These are phyloP conservation scores for Mastacembelus armatus DNA, from an alignment of 2,797 vertebrate genomes.

Conservation along the genomic window DNA sequence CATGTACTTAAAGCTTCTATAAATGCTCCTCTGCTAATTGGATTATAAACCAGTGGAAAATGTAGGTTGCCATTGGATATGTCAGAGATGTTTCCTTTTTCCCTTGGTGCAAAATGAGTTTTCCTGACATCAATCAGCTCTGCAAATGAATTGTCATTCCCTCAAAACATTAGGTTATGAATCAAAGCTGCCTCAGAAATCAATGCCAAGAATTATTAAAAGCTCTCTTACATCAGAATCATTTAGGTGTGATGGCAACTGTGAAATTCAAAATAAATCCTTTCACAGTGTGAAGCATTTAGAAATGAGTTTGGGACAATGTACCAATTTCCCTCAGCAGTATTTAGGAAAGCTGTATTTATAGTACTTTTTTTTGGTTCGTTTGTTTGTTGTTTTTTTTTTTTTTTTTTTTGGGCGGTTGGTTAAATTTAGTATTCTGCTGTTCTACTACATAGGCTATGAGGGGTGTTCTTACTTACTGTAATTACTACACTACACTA, in stretches of 20 bases:
- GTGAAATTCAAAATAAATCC: slow-evolving; percentile 71
- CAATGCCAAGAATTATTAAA: slow-evolving; percentile 78
- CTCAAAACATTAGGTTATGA: slow-evolving; percentile 73
- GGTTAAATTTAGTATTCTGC: too few relatives aligned
- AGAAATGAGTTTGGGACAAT: slow-evolving; percentile 54
- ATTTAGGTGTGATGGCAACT: slow-evolving; percentile 72
- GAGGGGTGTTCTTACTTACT: too few relatives aligned
- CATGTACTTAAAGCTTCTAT: slow-evolving; percentile 49
- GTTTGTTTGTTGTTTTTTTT: too few relatives aligned
- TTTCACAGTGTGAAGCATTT: slow-evolving; percentile 32
- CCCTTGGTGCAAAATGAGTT: slow-evolving; percentile 67
- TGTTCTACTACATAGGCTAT: too few relatives aligned
- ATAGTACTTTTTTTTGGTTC: slow-evolving; percentile 8
- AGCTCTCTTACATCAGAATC: slow-evolving; percentile 60
- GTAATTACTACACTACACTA: too few relatives aligned
- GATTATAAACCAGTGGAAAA: slow-evolving; percentile 77
- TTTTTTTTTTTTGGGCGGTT: too few relatives aligned
- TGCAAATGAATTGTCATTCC: slow-evolving; percentile 79
- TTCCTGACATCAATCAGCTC: slow-evolving; percentile 76
- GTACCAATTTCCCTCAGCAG: slow-evolving; percentile 33
- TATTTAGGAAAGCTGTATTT: slow-evolving; percentile 40
- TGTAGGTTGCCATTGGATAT: slow-evolving; percentile 72
- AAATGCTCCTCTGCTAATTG: slow-evolving; percentile 71
- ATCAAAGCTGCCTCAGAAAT: slow-evolving; percentile 75
- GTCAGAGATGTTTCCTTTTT: slow-evolving; percentile 67